These are phyloP conservation scores for Diplolepis rosae DNA, from an alignment of 2,888 invertebrate species.

Conservation along the genomic window DNA sequence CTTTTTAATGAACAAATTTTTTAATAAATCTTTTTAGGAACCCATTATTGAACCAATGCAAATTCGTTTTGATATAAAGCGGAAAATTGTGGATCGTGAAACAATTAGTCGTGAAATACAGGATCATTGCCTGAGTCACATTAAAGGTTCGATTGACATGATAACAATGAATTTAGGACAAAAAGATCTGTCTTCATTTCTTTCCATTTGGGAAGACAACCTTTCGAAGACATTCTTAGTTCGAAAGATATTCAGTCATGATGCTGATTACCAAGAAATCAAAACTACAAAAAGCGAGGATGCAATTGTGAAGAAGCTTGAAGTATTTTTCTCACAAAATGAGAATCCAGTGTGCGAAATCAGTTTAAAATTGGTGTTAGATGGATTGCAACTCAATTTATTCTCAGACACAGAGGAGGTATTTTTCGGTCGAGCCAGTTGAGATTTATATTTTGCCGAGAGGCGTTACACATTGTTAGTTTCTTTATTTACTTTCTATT, in stretches of 20 bases:
- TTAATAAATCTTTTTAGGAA: slow-evolving; percentile 74
- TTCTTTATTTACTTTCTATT: slow-evolving; percentile 22
- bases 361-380: slow-evolving; percentile 77
- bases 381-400: slow-evolving; percentile 82
- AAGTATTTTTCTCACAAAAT: slow-evolving; percentile 83
- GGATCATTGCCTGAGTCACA: slow-evolving; percentile 74
- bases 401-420: slow-evolving; percentile 85
- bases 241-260: slow-evolving; percentile 57
- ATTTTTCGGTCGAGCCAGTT: slow-evolving; percentile 34
- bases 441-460: neutral
- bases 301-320: slow-evolving; percentile 79
- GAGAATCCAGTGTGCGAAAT: slow-evolving; percentile 74
- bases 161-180: slow-evolving; percentile 83
- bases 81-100: slow-evolving; percentile 75
- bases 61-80: slow-evolving; percentile 83
- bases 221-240: slow-evolving; percentile 72
- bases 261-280: slow-evolving; percentile 28
- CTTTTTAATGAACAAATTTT: neutral
- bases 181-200: slow-evolving; percentile 82
- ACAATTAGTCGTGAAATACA: slow-evolving; percentile 14
- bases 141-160: slow-evolving; percentile 81
- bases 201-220: slow-evolving; percentile 84
- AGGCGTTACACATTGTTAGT: slow-evolving; percentile 24
- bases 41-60: slow-evolving; percentile 85
- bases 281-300: slow-evolving; percentile 70